These are phyloP conservation scores for Acanthurus lineatus DNA, from an alignment of 2,797 vertebrate genomes.

Conservation along the genomic window DNA sequence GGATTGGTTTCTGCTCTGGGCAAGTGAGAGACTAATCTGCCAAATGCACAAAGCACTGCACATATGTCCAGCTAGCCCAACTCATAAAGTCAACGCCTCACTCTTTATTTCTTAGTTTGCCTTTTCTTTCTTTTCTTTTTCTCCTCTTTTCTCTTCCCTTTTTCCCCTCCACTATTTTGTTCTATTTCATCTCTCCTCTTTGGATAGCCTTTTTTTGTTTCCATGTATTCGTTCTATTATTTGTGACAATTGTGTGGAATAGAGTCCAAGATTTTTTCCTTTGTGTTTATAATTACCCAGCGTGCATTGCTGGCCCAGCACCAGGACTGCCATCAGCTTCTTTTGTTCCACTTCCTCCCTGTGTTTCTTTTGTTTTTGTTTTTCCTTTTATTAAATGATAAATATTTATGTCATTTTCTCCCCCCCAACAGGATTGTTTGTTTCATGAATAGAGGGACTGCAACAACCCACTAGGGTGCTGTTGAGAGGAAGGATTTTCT, in stretches of 20 bases:
- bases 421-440: slow-evolving; percentile 78
- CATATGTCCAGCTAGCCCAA: slow-evolving; percentile 80
- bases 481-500: slow-evolving; percentile 80
- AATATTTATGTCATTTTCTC: slow-evolving; percentile 84
- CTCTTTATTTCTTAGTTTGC: slow-evolving; percentile 68
- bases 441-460: slow-evolving; percentile 79
- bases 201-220: slow-evolving; percentile 73
- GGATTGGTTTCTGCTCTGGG: slow-evolving; percentile 80
- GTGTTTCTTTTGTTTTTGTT: slow-evolving; percentile 87
- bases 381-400: slow-evolving; percentile 87
- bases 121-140: slow-evolving; percentile 43
- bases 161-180: slow-evolving; percentile 62
- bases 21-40: slow-evolving; percentile 81
- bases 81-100: slow-evolving; percentile 78
- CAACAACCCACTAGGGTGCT: slow-evolving; percentile 79
- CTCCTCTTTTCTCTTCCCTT: slow-evolving; percentile 16
- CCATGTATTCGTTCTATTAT: slow-evolving; percentile 78
- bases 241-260: slow-evolving; percentile 85
- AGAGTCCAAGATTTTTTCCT: slow-evolving; percentile 84
- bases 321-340: slow-evolving; percentile 87
- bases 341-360: slow-evolving; percentile 87
- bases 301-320: slow-evolving; percentile 84
- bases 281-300: slow-evolving; percentile 88
- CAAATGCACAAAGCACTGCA: slow-evolving; percentile 83
- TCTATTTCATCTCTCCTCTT: slow-evolving; percentile 73